Conservation (phyloP, 2,888 invertebrate species). For the Rhingia campestris region DNA sequence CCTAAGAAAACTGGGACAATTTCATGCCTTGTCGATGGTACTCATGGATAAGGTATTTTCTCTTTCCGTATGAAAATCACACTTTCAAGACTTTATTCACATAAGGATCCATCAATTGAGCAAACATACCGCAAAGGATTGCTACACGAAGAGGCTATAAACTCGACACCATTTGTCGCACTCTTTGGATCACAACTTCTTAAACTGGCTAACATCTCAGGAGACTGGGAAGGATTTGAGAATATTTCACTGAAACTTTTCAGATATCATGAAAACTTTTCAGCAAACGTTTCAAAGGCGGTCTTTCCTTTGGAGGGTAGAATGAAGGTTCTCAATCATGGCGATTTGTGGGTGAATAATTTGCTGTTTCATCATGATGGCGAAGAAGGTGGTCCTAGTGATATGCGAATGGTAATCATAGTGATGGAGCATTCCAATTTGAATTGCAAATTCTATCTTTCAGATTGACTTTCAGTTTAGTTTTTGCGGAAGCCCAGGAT, state of each 20-base stretch:
- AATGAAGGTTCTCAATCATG: constrained; percentile 83
- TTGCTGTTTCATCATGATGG: constrained; percentile 83
- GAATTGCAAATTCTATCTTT: neutral
- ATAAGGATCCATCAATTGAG: constrained; percentile 69
- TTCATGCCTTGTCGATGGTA: constrained; percentile 84
- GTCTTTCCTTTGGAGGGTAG: constrained; percentile 78
- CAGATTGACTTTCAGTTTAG: constrained; percentile 82
- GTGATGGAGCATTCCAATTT: neutral
- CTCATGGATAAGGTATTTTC: constrained; percentile 83
- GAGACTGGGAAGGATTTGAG: constrained; percentile 76
- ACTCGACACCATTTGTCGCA: constrained; percentile 78
- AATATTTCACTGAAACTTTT: constrained; percentile 77
- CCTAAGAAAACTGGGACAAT: constrained; percentile 83
- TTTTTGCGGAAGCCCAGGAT: constrained; percentile 81
- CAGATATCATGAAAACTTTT: constrained; percentile 79
- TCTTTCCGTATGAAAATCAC: neutral
- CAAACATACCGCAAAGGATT: constrained; percentile 76
- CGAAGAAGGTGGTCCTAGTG: constrained; percentile 76
- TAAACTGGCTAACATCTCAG: constrained; percentile 78
- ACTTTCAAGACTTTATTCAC: neutral
- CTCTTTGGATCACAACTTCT: constrained; percentile 80
- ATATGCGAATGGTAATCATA: constrained; percentile 82
- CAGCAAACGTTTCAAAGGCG: constrained; percentile 77
- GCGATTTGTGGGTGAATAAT: constrained; percentile 84
- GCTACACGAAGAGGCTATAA: constrained; percentile 79